Conservation (phyloP, 2,888 invertebrate species). For the Anaspis maculata region DNA sequence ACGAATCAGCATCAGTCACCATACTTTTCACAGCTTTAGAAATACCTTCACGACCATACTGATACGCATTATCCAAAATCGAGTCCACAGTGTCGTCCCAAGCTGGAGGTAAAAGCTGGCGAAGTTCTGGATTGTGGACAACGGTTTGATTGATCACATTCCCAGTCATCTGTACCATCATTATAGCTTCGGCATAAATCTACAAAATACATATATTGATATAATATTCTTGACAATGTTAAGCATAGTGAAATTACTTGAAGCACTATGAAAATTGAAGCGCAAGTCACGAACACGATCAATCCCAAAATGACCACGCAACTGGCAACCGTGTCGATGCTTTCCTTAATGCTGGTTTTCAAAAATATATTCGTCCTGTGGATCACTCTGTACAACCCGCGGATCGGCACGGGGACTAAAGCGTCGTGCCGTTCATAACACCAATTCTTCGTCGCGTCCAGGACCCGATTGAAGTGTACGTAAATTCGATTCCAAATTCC, state of each 20-base stretch:
- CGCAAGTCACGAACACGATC: constrained; percentile 67
- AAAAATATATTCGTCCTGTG: constrained; percentile 55
- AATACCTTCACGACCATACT: constrained; percentile 86
- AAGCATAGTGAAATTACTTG: too few species aligned
- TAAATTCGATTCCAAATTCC: constrained; percentile 47
- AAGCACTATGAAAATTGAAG: constrained; percentile 72
- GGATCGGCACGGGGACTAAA: constrained; percentile 66
- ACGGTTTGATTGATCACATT: constrained; percentile 83
- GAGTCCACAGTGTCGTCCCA: constrained; percentile 83
- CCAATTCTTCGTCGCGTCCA: constrained; percentile 46
- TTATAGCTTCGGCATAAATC: constrained; percentile 92
- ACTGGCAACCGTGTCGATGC: constrained; percentile 79
- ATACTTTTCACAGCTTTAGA: constrained; percentile 76
- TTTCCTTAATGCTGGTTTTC: constrained; percentile 58
- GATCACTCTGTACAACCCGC: constrained; percentile 65
- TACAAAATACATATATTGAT: constrained; percentile 37
- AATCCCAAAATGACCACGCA: constrained; percentile 81
- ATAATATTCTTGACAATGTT: too few species aligned
- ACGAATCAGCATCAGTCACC: constrained; percentile 70
- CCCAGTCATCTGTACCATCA: constrained; percentile 80
- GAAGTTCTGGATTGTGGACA: constrained; percentile 79
- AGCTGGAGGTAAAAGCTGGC: constrained; percentile 74
- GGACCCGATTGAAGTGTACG: constrained; percentile 27
- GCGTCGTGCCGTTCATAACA: constrained; percentile 58
- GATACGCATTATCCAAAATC: constrained; percentile 85